Evolutionary conservation across 2,113 vertebrate species (phyloP).

Genomic region (Crypturellus undulatus): DNA sequence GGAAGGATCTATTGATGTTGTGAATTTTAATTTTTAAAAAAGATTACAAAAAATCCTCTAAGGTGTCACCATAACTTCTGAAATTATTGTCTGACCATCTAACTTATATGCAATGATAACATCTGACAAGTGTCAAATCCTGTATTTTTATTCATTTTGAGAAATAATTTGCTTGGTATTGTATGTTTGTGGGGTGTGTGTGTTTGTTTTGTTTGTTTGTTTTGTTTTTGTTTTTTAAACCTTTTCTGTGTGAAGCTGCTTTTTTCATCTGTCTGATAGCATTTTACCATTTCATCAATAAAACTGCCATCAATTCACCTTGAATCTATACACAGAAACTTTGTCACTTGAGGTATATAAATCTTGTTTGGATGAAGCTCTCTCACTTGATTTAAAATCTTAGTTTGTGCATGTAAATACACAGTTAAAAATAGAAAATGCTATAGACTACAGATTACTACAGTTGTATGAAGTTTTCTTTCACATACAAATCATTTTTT

Average conservation of each 20-base stretch:
- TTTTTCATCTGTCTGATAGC: neutral
- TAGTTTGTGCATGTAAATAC: neutral
- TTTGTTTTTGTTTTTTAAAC: too few relatives aligned
- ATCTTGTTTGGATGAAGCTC: neutral
- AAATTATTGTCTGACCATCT: conserved; percentile 53
- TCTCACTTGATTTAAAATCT: neutral
- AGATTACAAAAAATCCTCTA: conserved; percentile 48
- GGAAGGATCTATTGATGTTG: conserved; percentile 78
- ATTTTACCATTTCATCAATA: conserved; percentile 12
- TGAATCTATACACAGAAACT: conserved; percentile 8
- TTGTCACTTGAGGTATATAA: neutral
- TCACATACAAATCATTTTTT: neutral
- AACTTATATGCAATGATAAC: conserved; percentile 6
- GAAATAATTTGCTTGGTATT: neutral
- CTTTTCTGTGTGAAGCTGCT: neutral
- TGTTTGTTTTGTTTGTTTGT: too few relatives aligned
- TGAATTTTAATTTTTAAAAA: conserved; percentile 79
- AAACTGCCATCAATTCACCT: neutral
- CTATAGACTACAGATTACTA: too few relatives aligned
- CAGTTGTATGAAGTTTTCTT: neutral
- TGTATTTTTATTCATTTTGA: neutral
- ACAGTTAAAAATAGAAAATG: neutral
- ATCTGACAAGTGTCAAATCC: neutral
- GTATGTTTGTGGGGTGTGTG: too few relatives aligned
- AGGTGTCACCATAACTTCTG: conserved; percentile 55